phyloP scores from a whole-genome alignment of 2,888 invertebrate genomes.

The Plagiodera versicolora region DNA sequence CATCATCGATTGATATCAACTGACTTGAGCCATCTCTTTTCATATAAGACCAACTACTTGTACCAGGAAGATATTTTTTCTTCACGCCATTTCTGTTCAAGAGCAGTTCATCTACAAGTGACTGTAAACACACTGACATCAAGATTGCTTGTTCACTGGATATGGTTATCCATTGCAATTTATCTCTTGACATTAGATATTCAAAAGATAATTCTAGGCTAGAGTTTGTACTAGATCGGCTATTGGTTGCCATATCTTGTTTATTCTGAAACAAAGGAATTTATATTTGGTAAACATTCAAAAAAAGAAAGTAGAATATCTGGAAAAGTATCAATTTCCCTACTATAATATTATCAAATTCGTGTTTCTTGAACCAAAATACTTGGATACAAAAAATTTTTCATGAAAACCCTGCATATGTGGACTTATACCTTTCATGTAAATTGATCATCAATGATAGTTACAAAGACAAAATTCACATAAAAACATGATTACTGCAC shows the following conservation, averaged over 20 bases:
- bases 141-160: conserved; percentile 90
- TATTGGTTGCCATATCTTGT: conserved; percentile 44
- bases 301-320: no score
- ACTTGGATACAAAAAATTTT: no score
- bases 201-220: conserved; percentile 89
- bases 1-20: conserved; percentile 58
- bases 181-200: conserved; percentile 89
- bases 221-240: conserved; percentile 46
- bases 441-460: no score
- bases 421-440: no score
- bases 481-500: conserved; percentile 37
- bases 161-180: conserved; percentile 91
- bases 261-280: conserved; percentile 40
- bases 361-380: no score
- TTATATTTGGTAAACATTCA: no score
- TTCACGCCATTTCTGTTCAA: conserved; percentile 69
- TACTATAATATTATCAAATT: conserved; percentile 2
- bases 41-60: conserved; percentile 68
- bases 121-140: conserved; percentile 93
- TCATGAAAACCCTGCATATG: no score
- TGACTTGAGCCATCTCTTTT: conserved; percentile 74
- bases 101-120: conserved; percentile 92
- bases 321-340: no score
- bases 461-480: no score
- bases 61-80: conserved; percentile 42